These are phyloP conservation scores for Dione juno DNA, from an alignment of 2,888 invertebrate species.

Conservation along the genomic window DNA sequence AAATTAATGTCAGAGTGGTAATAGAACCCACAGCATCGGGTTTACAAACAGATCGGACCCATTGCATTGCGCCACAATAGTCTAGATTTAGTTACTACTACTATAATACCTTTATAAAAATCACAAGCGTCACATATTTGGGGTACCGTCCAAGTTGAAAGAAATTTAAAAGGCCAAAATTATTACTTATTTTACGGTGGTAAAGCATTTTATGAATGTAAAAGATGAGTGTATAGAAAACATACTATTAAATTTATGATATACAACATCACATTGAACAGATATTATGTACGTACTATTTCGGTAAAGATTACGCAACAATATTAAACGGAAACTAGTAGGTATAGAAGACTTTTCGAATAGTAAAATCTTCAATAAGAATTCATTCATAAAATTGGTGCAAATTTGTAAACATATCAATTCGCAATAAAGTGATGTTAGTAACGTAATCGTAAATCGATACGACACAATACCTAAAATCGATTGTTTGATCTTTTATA, in stretches of 20 bases:
- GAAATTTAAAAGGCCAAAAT: not conserved
- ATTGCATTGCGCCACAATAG: no score
- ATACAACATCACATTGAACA: constrained; percentile 9
- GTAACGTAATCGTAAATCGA: no score
- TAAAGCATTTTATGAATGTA: not conserved
- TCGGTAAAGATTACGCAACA: not conserved
- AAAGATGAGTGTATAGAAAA: constrained; percentile 9
- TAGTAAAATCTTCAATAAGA: constrained; percentile 15
- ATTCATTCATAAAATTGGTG: constrained; percentile 13
- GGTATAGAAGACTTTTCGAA: not conserved
- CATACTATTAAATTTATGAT: not conserved
- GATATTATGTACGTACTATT: constrained; percentile 5
- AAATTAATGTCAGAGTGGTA: no score
- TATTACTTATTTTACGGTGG: not conserved
- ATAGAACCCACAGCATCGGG: no score
- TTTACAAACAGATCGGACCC: no score
- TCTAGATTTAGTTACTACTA: no score
- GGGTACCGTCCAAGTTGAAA: not conserved
- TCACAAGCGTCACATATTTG: not conserved
- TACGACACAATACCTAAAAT: no score
- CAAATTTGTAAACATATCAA: not conserved
- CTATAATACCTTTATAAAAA: no score
- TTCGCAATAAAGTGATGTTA: not conserved
- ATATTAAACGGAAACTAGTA: not conserved
- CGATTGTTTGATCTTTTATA: no score